Evolutionary conservation across 2,888 invertebrate species (phyloP).

Genomic region (Drosophila acutilabella): DNA sequence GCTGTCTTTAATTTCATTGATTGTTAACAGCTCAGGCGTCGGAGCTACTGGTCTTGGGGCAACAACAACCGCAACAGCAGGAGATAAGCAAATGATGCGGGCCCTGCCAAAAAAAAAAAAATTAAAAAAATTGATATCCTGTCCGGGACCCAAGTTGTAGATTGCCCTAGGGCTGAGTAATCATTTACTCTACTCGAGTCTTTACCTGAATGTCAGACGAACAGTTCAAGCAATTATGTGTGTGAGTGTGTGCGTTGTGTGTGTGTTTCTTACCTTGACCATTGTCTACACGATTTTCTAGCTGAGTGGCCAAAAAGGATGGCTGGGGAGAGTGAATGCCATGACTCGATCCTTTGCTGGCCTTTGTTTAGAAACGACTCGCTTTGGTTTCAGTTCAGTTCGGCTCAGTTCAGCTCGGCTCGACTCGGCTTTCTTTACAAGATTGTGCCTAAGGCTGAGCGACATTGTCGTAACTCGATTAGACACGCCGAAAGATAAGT

Average conservation of each 20-base stretch:
- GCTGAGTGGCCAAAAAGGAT: constrained; percentile 57
- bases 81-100: constrained; percentile 59
- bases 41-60: constrained; percentile 65
- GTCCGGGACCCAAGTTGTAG: constrained; percentile 47
- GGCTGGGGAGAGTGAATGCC: constrained; percentile 32
- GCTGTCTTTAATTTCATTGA: constrained; percentile 55
- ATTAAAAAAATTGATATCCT: constrained; percentile 56
- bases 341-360: constrained; percentile 68
- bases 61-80: constrained; percentile 28
- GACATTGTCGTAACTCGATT: constrained; percentile 78
- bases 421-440: constrained; percentile 37
- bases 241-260: constrained; percentile 23
- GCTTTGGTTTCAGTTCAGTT: not conserved
- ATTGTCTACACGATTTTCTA: constrained; percentile 67
- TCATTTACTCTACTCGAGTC: constrained; percentile 47
- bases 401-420: not conserved
- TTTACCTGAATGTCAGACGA: constrained; percentile 64
- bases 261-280: constrained; percentile 57
- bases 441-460: constrained; percentile 52
- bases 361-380: constrained; percentile 40
- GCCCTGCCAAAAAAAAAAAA: constrained; percentile 28
- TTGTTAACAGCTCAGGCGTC: constrained; percentile 66
- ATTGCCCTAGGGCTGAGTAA: constrained; percentile 63
- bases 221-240: constrained; percentile 62
- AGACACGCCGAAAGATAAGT: constrained; percentile 70